Base-by-base conservation (phyloP, 2,797 vertebrate species). In the Micromesistius poutassou region DNA sequence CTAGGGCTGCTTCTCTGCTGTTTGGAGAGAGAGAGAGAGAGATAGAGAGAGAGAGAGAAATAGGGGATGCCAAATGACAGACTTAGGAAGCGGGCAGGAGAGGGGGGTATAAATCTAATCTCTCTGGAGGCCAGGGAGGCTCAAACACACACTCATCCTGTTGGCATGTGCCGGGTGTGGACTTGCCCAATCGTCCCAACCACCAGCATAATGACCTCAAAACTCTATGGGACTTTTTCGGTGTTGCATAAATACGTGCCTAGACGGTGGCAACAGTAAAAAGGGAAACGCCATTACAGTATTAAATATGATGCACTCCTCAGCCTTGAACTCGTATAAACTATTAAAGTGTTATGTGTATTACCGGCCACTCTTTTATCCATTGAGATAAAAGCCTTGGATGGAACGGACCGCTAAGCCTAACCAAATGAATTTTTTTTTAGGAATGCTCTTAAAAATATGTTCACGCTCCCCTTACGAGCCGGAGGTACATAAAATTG, bases 41-140 rank as follows among this genome's bases (percentile, higher is more conserved):
- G 55, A 62, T 22, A 25, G 55, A 62, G 55, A 3, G n/a, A 25
- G 22, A 55, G 50, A 7, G 50, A 55, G 19, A 66, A 66, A 66
- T 25, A 66, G 55, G 55, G 82, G 89, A 90, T 90, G 86, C 89
- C 85, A 86, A 91, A 88, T 88, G 90, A 90, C 89, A 91, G 88
- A 90, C 88, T 87, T 87, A n/a, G 55, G 22, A 6, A 22, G 55
- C 46, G 55, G 55, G 55, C 19, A n/a, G 55, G 22, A 16, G 87
- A 85, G 86, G 85, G 84, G 89, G 89, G 89, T 90, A 91, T 92
- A 91, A 93, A 91, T 91, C 88, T 90, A 91, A 89, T 87, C 82
- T 90, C 89, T 88, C 87, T 82, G 78, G 88, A 91, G 91, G 91
- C 84, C 28, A 19, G 71, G 76, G 36, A 81, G 79, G 86, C 87